A percentile compares a stretch with the other conserved stretches of the same genome.
Evolutionary conservation across 2,797 vertebrate genomes (phyloP).

Genomic region (Notoglanidium macrostoma): DNA sequence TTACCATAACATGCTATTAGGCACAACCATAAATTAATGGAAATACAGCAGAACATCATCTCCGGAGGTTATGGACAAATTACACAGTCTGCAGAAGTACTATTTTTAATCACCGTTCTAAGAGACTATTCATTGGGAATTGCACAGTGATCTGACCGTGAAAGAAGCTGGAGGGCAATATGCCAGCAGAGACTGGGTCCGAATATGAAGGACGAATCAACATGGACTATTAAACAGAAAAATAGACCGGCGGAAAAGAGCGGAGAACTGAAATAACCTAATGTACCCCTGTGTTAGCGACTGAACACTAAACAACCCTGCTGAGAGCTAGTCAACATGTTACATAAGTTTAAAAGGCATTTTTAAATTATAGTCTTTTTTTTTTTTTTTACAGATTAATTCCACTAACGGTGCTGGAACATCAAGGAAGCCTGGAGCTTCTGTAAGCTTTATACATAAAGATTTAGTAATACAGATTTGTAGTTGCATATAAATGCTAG

Average conservation of each 20-base stretch:
- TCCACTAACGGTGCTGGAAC: conserved; percentile 41
- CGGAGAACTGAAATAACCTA: background rate
- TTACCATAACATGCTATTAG: background rate
- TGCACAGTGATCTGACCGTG: background rate
- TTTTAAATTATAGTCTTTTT: conserved; percentile 6
- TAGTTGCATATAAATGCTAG: conserved; percentile 16
- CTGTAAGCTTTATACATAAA: background rate
- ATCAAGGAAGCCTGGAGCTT: conserved; percentile 50
- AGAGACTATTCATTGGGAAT: background rate
- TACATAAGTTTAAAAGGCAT: conserved; percentile 17
- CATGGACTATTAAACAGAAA: background rate
- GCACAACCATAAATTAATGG: background rate
- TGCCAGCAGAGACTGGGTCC: background rate
- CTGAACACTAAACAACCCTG: conserved; percentile 22
- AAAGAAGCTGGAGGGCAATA: background rate
- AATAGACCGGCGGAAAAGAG: background rate
- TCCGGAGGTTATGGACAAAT: background rate
- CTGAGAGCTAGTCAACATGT: conserved; percentile 7
- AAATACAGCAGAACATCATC: background rate
- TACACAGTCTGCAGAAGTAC: background rate
- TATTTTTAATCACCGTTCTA: background rate
- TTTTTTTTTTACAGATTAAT: conserved; percentile 29
- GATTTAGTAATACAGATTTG: conserved; percentile 1
- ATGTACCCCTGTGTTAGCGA: conserved; percentile 11
- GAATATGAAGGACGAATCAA: conserved; percentile 28